Percentiles rank a stretch among this genome's conserved stretches.
Conservation (phyloP, 2,113 vertebrate species). For the Rhagologus leucostigma region DNA sequence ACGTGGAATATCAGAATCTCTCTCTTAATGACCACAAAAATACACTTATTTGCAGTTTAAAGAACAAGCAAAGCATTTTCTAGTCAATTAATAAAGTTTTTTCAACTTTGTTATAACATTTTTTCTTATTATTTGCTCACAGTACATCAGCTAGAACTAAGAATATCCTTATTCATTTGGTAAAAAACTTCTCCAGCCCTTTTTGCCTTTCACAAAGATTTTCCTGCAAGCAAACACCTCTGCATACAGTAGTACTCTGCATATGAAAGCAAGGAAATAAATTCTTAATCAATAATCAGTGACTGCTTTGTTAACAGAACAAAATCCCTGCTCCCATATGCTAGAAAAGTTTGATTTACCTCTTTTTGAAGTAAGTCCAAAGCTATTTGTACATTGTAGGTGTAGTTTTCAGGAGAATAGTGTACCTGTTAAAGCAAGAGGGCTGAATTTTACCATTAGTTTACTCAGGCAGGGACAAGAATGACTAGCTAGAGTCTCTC, state of each 20-base stretch:
- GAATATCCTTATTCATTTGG: background rate
- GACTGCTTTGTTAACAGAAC: background rate
- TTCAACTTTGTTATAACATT: background rate
- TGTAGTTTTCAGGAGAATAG: conserved; percentile 69
- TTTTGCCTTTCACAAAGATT: background rate
- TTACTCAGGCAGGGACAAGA: background rate
- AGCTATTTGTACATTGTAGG: conserved; percentile 21
- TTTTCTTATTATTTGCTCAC: background rate
- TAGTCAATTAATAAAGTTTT: background rate
- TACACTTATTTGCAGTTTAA: background rate
- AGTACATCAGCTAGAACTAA: background rate
- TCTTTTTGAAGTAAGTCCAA: conserved; percentile 75
- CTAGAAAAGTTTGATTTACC: conserved; percentile 48
- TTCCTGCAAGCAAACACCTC: background rate
- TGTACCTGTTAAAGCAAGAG: conserved; percentile 27
- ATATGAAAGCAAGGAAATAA: background rate
- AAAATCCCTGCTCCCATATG: background rate
- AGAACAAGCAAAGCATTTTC: background rate
- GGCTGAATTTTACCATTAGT: background rate
- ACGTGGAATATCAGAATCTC: background rate
- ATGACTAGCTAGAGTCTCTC: background rate
- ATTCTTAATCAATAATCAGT: background rate
- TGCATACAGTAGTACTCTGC: background rate
- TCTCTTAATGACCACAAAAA: background rate
- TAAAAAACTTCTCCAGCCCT: background rate